phyloP scores from a whole-genome alignment of 2,888 invertebrate genomes.

The Melieria picta region DNA sequence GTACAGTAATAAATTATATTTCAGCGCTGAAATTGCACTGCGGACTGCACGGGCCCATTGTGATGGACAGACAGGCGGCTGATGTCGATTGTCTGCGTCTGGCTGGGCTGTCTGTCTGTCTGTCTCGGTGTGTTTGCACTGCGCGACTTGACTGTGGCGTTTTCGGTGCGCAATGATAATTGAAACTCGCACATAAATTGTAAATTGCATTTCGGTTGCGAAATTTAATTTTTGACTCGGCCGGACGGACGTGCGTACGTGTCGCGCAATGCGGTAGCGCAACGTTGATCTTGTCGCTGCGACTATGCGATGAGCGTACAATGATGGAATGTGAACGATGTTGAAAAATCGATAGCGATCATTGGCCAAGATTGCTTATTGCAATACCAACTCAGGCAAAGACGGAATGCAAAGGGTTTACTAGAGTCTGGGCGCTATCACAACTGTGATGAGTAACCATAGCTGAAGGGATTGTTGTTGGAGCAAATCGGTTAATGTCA shows the following conservation, averaged over 20 bases:
- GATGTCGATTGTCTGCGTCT: constrained; percentile 1
- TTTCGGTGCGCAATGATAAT: constrained; percentile 21
- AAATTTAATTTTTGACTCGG: constrained; percentile 14
- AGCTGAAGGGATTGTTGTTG: no score
- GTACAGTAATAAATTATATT: constrained; percentile 29
- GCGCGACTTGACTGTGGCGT: neutral
- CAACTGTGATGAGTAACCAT: no score
- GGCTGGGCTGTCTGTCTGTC: neutral
- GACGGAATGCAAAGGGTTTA: no score
- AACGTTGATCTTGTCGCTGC: constrained; percentile 16
- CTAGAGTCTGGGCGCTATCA: no score
- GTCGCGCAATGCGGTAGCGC: constrained; percentile 28
- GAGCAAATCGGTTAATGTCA: no score
- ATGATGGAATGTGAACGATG: no score
- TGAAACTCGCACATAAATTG: constrained; percentile 34
- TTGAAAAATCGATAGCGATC: no score
- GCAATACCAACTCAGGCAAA: no score
- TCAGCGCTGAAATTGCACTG: constrained; percentile 12
- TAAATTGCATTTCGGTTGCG: constrained; percentile 30
- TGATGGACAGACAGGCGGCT: constrained; percentile 20
- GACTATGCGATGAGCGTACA: no score
- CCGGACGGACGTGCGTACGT: constrained; percentile 21
- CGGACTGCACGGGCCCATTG: constrained; percentile 4
- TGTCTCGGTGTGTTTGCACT: neutral
- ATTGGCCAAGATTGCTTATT: no score